Evolutionary conservation across 2,797 vertebrate species (phyloP).

Genomic region (Miichthys miiuy): DNA sequence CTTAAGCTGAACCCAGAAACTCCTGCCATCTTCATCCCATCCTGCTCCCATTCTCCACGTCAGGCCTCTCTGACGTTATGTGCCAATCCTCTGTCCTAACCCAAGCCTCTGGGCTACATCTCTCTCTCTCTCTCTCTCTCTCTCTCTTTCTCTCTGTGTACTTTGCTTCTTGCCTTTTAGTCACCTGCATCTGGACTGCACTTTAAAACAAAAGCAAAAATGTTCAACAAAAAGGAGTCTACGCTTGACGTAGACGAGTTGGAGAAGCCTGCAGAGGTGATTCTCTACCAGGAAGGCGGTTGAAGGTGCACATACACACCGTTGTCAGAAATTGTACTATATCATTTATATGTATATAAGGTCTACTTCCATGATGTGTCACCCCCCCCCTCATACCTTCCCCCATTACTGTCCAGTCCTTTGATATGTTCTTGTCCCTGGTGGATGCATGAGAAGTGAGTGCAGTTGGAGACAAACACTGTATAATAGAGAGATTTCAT

Average conservation of each 20-base stretch:
- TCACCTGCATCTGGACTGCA: conserved; percentile 87
- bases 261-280: conserved; percentile 17
- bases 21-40: conserved; percentile 31
- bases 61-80: conserved; percentile 60
- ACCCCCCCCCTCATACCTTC: conserved; percentile 35
- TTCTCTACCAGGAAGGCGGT: conserved; percentile 1
- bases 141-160: conserved; percentile 48
- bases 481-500: conserved; percentile 39
- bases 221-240: conserved; percentile 47
- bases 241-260: background rate
- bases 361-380: conserved; percentile 45
- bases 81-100: conserved; percentile 72
- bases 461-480: conserved; percentile 54
- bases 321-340: conserved; percentile 43
- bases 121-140: conserved; percentile 42
- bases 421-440: conserved; percentile 31
- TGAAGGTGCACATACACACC: conserved; percentile 43
- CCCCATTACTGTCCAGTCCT: conserved; percentile 12
- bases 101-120: conserved; percentile 46
- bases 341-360: conserved; percentile 55
- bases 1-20: conserved; percentile 45
- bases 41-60: conserved; percentile 31
- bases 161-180: conserved; percentile 63
- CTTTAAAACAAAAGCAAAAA: conserved; percentile 83
- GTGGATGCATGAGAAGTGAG: conserved; percentile 48